Percentiles rank a stretch among this genome's conserved stretches.
phyloP scores from a whole-genome alignment of 2,888 invertebrate genomes.

The Cataglyphis livida region DNA sequence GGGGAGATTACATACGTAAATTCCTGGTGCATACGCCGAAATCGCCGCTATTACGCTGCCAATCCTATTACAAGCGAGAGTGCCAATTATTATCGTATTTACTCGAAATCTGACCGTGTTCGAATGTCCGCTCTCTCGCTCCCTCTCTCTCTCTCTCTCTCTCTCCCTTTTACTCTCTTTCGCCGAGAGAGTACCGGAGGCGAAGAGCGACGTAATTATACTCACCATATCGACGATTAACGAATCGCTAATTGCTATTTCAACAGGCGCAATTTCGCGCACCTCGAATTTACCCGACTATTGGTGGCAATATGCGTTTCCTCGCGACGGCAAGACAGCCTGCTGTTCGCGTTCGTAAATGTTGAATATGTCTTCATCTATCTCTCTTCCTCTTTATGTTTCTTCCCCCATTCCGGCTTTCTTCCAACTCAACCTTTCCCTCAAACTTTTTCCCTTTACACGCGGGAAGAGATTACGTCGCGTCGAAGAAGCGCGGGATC shows the following conservation, averaged over 20 bases:
- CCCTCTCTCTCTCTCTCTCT: neutral
- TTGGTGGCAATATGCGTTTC: slow-evolving; percentile 1
- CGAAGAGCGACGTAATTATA: slow-evolving; percentile 62
- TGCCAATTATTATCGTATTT: slow-evolving; percentile 70
- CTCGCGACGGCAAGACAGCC: neutral
- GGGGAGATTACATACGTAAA: slow-evolving; percentile 46
- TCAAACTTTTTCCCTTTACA: slow-evolving; percentile 20
- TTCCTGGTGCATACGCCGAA: slow-evolving; percentile 45
- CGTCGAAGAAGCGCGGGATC: slow-evolving; percentile 27
- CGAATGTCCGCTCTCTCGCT: slow-evolving; percentile 22
- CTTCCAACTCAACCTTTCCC: slow-evolving; percentile 21
- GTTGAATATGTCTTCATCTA: neutral
- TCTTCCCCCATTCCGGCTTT: neutral
- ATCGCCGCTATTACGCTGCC: slow-evolving; percentile 14
- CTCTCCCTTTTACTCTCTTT: neutral
- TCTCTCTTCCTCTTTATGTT: neutral
- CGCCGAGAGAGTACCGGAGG: neutral
- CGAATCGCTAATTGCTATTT: slow-evolving; percentile 57
- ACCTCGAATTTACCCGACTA: neutral
- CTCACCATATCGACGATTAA: neutral
- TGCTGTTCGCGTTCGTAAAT: slow-evolving; percentile 1
- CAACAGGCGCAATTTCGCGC: slow-evolving; percentile 30
- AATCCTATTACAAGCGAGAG: slow-evolving; percentile 62
- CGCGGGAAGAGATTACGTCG: slow-evolving; percentile 34
- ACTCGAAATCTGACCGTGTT: slow-evolving; percentile 53